Conservation (phyloP, 2,888 invertebrate genomes). For the Tetrapedia diversipes region DNA sequence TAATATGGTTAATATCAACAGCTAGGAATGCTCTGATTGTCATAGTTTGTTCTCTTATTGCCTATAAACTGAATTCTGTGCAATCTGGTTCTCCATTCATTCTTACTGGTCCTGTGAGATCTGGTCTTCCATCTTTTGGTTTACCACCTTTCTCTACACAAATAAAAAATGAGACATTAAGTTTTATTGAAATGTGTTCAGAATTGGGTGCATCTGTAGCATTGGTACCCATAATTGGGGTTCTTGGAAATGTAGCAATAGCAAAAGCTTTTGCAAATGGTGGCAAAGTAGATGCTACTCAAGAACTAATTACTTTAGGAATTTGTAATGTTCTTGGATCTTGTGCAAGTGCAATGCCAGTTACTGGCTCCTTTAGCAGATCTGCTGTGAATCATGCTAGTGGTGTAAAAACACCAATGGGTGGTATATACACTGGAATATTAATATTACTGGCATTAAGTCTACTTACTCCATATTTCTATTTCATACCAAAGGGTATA, state of each 20-base stretch:
- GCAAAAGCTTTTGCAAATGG: conserved; percentile 96
- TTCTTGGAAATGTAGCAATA: conserved; percentile 97
- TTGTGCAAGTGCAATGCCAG: conserved; percentile 95
- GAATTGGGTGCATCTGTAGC: conserved; percentile 93
- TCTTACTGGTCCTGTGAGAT: conserved; percentile 89
- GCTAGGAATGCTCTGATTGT: conserved; percentile 94
- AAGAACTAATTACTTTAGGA: conserved; percentile 94
- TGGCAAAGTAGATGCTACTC: conserved; percentile 93
- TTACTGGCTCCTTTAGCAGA: conserved; percentile 94
- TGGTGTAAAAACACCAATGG: conserved; percentile 94
- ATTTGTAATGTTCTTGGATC: conserved; percentile 93
- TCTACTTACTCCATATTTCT: conserved; percentile 94
- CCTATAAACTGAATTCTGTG: conserved; percentile 85
- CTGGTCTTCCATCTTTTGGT: conserved; percentile 89
- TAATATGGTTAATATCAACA: conserved; percentile 91
- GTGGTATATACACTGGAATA: conserved; percentile 92
- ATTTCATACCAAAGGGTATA: conserved; percentile 90
- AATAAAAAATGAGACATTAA: conserved; percentile 85
- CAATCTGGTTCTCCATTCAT: conserved; percentile 86
- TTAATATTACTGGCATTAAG: conserved; percentile 93
- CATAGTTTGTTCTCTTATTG: conserved; percentile 88
- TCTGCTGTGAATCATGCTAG: conserved; percentile 98
- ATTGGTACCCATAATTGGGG: conserved; percentile 94
- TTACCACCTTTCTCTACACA: conserved; percentile 89
- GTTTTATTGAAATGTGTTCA: conserved; percentile 88